Conservation (phyloP, 1,140 invertebrate species). For the Drosophila sucinea region DNA sequence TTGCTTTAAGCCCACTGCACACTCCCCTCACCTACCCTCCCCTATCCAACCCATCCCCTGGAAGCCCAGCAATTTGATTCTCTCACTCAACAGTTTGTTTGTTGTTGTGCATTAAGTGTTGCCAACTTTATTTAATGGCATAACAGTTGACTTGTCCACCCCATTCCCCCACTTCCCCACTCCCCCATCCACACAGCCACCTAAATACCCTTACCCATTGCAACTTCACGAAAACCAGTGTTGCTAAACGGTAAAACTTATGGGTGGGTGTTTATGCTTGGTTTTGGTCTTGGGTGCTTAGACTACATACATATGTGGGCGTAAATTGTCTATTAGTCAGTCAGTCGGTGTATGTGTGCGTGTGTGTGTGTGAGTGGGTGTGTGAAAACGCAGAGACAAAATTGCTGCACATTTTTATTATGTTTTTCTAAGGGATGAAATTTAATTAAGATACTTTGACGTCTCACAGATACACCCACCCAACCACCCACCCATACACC, state of each 20-base stretch:
- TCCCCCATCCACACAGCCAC: conserved; percentile 14
- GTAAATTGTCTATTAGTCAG: conserved; percentile 81
- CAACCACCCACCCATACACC: conserved; percentile 42
- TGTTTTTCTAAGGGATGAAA: conserved; percentile 78
- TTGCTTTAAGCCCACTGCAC: conserved; percentile 2
- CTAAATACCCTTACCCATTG: background rate
- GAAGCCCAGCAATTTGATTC: background rate
- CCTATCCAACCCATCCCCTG: background rate
- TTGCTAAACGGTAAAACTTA: conserved; percentile 54
- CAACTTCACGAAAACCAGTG: conserved; percentile 27
- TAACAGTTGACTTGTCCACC: conserved; percentile 76
- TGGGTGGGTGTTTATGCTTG: conserved; percentile 6
- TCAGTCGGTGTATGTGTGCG: conserved; percentile 28
- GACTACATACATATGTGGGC: conserved; percentile 42
- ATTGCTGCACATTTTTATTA: conserved; percentile 80
- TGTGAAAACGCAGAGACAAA: conserved; percentile 49
- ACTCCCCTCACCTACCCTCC: background rate
- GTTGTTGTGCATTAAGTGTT: conserved; percentile 82
- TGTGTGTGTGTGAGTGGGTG: background rate
- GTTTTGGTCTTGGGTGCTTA: conserved; percentile 2
- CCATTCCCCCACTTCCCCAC: background rate
- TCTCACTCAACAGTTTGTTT: conserved; percentile 66
- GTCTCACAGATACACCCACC: conserved; percentile 67
- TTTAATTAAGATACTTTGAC: conserved; percentile 82
- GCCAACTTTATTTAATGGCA: conserved; percentile 83